phyloP scores from a whole-genome alignment of 2,113 vertebrate genomes.

The Upupa epops region DNA sequence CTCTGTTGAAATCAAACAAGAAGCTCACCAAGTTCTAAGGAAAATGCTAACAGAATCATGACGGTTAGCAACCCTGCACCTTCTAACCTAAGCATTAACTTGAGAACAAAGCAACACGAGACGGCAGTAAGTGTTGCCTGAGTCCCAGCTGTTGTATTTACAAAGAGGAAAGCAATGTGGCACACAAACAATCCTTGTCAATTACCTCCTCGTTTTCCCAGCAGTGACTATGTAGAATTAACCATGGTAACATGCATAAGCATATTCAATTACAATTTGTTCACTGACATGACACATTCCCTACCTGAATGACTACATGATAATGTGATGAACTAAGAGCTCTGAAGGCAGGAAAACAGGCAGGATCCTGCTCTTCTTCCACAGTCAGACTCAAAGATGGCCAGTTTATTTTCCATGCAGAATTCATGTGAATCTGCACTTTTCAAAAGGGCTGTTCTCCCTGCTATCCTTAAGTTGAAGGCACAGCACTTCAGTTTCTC shows the following conservation, averaged over 20 bases:
- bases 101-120: not conserved
- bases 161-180: not conserved
- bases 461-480: not conserved
- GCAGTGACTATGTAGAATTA: conserved; percentile 22
- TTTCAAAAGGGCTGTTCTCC: not conserved
- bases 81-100: not conserved
- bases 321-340: not conserved
- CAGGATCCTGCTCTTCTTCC: not conserved
- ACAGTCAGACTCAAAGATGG: not conserved
- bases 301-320: not conserved
- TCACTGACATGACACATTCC: not conserved
- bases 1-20: not conserved
- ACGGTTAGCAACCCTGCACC: not conserved
- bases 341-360: not conserved
- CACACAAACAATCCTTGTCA: not conserved
- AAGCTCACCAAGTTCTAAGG: not conserved
- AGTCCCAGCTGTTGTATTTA: not conserved
- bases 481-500: not conserved
- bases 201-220: not conserved
- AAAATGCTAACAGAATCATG: not conserved
- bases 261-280: not conserved
- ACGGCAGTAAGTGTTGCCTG: accelerated
- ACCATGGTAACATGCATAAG: conserved; percentile 8
- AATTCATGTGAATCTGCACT: not conserved
- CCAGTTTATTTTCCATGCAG: not conserved